Evolutionary conservation across 1,140 invertebrate species (phyloP).

Genomic region (Ceratosolen fusciceps): DNA sequence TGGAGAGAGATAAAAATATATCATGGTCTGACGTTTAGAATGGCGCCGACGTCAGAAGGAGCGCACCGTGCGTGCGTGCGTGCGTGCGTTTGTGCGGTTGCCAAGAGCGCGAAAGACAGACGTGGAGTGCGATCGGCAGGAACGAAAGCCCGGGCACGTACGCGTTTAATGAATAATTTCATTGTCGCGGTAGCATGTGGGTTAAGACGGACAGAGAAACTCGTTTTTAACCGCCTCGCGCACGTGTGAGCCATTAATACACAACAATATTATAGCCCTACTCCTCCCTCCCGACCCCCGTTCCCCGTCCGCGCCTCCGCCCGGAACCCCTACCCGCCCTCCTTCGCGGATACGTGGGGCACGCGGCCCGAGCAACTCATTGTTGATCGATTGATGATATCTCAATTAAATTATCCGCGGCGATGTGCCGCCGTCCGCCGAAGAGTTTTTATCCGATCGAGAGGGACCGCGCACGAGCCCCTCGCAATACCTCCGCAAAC

Average conservation of each 20-base stretch:
- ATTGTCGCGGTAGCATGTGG: neutral
- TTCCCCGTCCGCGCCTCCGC: too few species aligned
- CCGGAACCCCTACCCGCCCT: neutral
- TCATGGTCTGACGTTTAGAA: neutral
- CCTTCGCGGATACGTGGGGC: too few species aligned
- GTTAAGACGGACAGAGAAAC: neutral
- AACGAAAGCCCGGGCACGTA: neutral
- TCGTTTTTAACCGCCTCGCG: neutral
- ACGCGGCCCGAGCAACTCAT: too few species aligned
- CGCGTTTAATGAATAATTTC: slow-evolving; percentile 12
- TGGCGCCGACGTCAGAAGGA: neutral
- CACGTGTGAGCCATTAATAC: slow-evolving; percentile 34
- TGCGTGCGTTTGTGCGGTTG: neutral
- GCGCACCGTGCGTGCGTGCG: neutral
- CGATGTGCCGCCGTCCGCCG: neutral
- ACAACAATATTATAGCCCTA: too few species aligned
- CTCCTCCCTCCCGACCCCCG: too few species aligned
- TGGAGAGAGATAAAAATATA: neutral
- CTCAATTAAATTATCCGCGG: slow-evolving; percentile 19
- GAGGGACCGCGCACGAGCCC: neutral
- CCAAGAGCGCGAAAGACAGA: too few species aligned
- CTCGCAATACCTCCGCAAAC: neutral
- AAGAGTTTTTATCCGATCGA: neutral
- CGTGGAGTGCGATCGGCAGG: neutral
- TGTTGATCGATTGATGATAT: slow-evolving; percentile 8